Base-by-base conservation (phyloP, 1,140 invertebrate genomes). In the Atta colombica region DNA sequence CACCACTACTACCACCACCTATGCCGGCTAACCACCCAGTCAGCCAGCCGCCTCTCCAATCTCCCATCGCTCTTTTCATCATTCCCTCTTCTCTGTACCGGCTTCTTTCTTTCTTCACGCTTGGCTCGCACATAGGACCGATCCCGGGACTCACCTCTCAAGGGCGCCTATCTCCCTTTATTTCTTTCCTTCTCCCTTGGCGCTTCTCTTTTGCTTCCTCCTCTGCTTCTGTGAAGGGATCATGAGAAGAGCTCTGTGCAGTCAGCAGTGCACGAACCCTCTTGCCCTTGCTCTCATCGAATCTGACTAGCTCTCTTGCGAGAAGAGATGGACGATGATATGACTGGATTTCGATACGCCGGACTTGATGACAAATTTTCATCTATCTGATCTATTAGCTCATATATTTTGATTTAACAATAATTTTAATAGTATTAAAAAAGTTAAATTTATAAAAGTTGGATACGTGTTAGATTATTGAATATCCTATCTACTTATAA, bases 41-140 rank as follows among this genome's bases (percentile, higher is more conserved):
- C 72, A 75, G 68, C 85, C 86, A 87, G 77, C 84, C 91, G 90
- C 87, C 88, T 89, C 88, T 82, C 82, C 90, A 87, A 87, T 89
- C 85, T 89, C 77, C 89, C 82, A 87, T 89, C 85, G 87, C 85
- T 92, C 90, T 91, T 93, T 93, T 93, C 92, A 93, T 93, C 92
- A 88, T 87, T 77, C 92, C 93, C 89, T 92, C 90, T 89, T 85
- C 88, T 88, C 71, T 86, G 65, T 91, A 58, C 84, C 75, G 88
- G 88, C 88, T 93, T 91, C 89, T 92, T 93, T 93, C 90, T 94
- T 93, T 91, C 87, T 94, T 93, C 90, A 92, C 91, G 91, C 92
- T 92, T 89, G 87, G 86, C 84, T 86, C 88, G 88, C 87, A 61
- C 88, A 87, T 77, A 91, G 82, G 82, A 80, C 81, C 90, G 88